phyloP scores from a whole-genome alignment of 2,797 vertebrate species.

The Sarcoramphus papa region DNA sequence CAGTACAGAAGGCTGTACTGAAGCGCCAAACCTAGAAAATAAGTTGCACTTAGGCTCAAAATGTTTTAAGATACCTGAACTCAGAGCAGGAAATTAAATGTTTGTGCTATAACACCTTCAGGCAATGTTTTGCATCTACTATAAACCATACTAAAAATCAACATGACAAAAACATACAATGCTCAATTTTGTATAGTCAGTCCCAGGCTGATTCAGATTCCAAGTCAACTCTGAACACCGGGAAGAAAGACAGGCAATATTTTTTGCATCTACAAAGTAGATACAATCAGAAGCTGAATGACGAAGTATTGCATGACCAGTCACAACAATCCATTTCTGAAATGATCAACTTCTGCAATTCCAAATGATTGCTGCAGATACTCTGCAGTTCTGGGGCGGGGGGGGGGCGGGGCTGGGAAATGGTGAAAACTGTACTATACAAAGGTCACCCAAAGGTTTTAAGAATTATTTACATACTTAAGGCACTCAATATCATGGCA shows the following conservation, averaged over 20 bases:
- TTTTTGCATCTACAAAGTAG: background rate
- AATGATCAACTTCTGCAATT: background rate
- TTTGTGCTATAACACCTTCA: background rate
- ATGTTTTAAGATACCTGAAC: background rate
- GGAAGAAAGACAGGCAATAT: background rate
- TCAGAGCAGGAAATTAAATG: background rate
- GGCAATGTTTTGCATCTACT: background rate
- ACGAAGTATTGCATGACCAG: background rate
- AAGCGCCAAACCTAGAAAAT: slow-evolving; percentile 92
- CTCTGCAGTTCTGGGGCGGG: background rate
- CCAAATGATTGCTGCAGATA: background rate
- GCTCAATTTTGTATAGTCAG: background rate
- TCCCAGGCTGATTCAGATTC: background rate
- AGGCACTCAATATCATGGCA: background rate
- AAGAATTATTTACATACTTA: background rate
- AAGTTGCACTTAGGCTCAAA: slow-evolving; percentile 56
- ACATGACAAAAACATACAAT: background rate
- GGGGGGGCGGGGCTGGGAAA: background rate
- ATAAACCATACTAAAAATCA: background rate
- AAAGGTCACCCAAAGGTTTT: background rate
- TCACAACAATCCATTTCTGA: background rate
- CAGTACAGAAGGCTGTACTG: slow-evolving; percentile 97
- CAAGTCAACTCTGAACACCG: background rate
- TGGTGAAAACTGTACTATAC: background rate
- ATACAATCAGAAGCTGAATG: background rate